These are phyloP conservation scores for Lepidochrysops patricia DNA, from an alignment of 2,888 invertebrate species.

Conservation along the genomic window DNA sequence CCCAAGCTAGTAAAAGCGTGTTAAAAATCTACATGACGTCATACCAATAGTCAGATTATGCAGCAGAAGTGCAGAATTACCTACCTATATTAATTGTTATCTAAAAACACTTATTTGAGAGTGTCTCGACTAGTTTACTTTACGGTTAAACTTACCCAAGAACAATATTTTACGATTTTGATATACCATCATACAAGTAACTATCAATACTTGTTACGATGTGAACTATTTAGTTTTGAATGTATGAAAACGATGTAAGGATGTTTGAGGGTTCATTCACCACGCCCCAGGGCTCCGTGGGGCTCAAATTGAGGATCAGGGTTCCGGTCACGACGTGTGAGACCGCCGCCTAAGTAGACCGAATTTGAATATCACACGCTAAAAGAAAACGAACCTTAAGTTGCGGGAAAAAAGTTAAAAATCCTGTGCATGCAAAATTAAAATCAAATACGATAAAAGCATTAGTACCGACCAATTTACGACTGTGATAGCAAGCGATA, in stretches of 20 bases:
- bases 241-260: constrained; percentile 23
- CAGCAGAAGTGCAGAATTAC: too few relatives aligned
- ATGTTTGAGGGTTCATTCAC: constrained; percentile 43
- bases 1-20: too few relatives aligned
- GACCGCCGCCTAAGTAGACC: constrained; percentile 41
- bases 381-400: constrained; percentile 17
- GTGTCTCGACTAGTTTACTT: too few relatives aligned
- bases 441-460: constrained; percentile 32
- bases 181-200: too few relatives aligned
- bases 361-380: constrained; percentile 16
- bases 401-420: constrained; percentile 21
- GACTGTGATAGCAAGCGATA: constrained; percentile 23
- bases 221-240: background rate
- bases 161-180: too few relatives aligned
- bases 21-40: too few relatives aligned
- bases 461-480: constrained; percentile 27
- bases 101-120: too few relatives aligned
- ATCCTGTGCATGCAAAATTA: constrained; percentile 12
- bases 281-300: constrained; percentile 45
- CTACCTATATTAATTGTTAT: too few relatives aligned
- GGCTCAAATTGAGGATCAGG: constrained; percentile 47
- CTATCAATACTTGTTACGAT: too few relatives aligned
- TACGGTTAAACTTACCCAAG: too few relatives aligned
- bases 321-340: constrained; percentile 49
- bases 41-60: too few relatives aligned